Evolutionary conservation across 2,888 invertebrate genomes (phyloP).

Genomic region (Conchocele bisecta): DNA sequence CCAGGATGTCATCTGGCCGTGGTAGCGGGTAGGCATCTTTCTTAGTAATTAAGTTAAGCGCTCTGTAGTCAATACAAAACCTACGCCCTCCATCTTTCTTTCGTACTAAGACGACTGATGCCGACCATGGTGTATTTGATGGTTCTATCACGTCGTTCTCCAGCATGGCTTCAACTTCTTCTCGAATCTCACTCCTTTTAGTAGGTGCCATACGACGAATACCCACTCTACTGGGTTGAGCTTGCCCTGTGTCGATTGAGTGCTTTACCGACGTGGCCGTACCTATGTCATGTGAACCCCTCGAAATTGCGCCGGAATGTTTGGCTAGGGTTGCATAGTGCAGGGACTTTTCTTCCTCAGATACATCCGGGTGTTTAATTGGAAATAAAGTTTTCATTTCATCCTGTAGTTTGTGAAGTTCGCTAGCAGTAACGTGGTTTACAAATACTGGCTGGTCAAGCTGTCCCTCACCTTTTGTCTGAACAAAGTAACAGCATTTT

Average conservation of each 20-base stretch:
- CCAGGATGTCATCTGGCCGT: slow-evolving; percentile 6
- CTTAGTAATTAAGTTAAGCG: background rate
- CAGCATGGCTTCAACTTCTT: slow-evolving; percentile 10
- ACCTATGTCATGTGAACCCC: too few species aligned
- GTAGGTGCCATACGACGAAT: background rate
- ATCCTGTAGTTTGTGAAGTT: too few species aligned
- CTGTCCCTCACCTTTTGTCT: too few species aligned
- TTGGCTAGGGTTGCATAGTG: background rate
- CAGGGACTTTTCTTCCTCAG: background rate
- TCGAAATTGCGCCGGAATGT: background rate
- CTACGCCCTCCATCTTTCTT: slow-evolving; percentile 10
- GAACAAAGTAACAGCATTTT: too few species aligned
- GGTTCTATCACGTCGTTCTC: slow-evolving; percentile 5
- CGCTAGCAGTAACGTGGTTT: too few species aligned
- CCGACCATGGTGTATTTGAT: slow-evolving; percentile 4
- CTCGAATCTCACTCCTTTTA: slow-evolving; percentile 2
- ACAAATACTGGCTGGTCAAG: too few species aligned
- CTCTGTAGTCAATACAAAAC: slow-evolving; percentile 4
- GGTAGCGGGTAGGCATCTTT: slow-evolving; percentile 5
- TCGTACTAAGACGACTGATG: background rate
- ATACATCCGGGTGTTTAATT: background rate
- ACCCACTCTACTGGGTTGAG: slow-evolving; percentile 6
- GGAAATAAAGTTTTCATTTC: too few species aligned
- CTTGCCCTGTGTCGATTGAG: too few species aligned
- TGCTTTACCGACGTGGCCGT: too few species aligned